Evolutionary conservation across 2,797 vertebrate species (phyloP).

Genomic region (Gambelia wislizenii): DNA sequence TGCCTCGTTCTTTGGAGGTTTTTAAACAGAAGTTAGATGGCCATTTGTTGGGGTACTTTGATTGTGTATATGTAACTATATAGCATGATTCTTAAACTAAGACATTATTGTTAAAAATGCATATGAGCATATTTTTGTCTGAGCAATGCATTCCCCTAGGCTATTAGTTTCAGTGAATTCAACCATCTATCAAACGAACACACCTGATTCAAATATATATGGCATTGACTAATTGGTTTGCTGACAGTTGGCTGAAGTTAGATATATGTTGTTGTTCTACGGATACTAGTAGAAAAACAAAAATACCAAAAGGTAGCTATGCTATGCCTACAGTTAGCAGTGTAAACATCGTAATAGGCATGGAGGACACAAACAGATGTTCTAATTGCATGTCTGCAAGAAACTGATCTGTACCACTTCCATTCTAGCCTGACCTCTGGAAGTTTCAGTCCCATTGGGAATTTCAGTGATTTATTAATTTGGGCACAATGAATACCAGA

Average conservation of each 20-base stretch:
- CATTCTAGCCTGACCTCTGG: constrained; percentile 75
- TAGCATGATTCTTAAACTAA: not conserved
- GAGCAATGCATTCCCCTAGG: constrained; percentile 20
- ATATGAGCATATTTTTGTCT: not conserved
- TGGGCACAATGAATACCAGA: constrained; percentile 70
- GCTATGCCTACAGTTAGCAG: constrained; percentile 75
- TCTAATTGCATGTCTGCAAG: constrained; percentile 72
- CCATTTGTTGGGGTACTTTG: too few relatives aligned
- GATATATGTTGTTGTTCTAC: constrained; percentile 62
- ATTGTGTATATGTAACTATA: too few relatives aligned
- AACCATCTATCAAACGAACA: constrained; percentile 27
- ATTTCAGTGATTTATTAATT: constrained; percentile 79
- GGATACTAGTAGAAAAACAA: constrained; percentile 64
- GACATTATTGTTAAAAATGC: constrained; percentile 4
- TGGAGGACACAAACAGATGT: constrained; percentile 78
- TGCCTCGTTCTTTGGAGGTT: too few relatives aligned
- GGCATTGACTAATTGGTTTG: constrained; percentile 52
- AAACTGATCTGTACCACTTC: constrained; percentile 72
- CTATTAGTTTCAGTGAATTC: fast-evolving
- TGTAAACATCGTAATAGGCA: constrained; percentile 76
- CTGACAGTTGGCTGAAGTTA: constrained; percentile 62
- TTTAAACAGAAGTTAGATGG: too few relatives aligned
- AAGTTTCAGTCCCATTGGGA: constrained; percentile 67
- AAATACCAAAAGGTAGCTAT: constrained; percentile 58
- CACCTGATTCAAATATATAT: constrained; percentile 48